Base-by-base conservation (phyloP, 2,113 vertebrate species). In the Vireo altiloquus region DNA sequence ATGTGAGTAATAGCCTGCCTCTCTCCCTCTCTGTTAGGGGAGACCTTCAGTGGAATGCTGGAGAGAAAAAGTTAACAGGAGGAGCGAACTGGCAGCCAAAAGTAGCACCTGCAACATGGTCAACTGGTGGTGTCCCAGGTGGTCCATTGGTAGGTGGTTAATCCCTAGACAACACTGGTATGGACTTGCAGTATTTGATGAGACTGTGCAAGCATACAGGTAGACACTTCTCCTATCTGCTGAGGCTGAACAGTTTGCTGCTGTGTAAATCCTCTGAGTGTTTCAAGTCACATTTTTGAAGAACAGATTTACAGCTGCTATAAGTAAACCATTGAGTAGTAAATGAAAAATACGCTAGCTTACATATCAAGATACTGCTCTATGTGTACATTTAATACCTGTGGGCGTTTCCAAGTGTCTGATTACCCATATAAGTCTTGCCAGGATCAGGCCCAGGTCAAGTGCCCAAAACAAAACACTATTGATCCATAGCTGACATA, bases 21-120 rank as follows among this genome's bases (percentile, higher is more conserved):
- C n/a, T 50, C 60, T 82, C 44, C 56, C 24, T 81, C 11, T 93
- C 46, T 83, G 28, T 86, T 94, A 98, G 98, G 97, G 98, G 98
- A 93, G 98, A 98, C 90, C 98, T 99, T 92, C 98, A 98, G 94
- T 99, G 98, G 98, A 99, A 98, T 76, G 98, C 98, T 74, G 98
- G 98, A 94, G 99, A 99, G 97, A 99, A 98, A 72, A 99, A 99
- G 91, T 96, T 99, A 88, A 99, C 99, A 35, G 99, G 99, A 94
- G 99, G 99, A 35, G 99, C 99, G 19, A 99, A 99, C 97, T 99
- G 99, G 99, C 99, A 98, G 90, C 99, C 99, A 9, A 98, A 99
- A 95, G 99, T 99, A 54, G 99, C 99, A 56, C 99, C 99, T 17
- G 98, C 99, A 65, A 99, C 98, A 50, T 99, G 99, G 99, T 98